Evolutionary conservation across 1,140 invertebrate genomes (phyloP).

Genomic region (Neodiprion virginianus): DNA sequence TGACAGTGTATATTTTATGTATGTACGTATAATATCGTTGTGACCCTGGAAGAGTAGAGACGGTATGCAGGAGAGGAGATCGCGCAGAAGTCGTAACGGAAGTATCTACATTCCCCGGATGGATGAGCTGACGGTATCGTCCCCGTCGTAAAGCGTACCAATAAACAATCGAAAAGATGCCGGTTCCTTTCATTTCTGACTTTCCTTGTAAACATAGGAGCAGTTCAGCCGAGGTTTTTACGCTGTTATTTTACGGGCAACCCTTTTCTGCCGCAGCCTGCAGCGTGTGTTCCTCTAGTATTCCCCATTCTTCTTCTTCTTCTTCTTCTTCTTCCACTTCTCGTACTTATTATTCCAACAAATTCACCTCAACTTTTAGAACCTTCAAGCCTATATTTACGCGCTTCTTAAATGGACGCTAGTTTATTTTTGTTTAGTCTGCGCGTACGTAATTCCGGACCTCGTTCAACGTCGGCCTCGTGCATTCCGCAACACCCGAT

Average conservation of each 20-base stretch:
- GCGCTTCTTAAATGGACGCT: not conserved
- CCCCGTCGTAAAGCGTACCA: not conserved
- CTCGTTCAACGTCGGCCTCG: not conserved
- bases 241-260: not conserved
- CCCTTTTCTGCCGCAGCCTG: not conserved
- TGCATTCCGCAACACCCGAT: not conserved
- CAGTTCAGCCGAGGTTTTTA: not conserved
- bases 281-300: not conserved
- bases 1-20: not conserved
- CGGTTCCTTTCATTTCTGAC: not conserved
- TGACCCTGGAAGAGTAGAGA: not conserved
- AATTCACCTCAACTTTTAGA: not conserved
- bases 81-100: not conserved
- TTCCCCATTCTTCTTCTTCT: not conserved
- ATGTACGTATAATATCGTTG: not conserved
- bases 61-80: not conserved
- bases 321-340: not conserved
- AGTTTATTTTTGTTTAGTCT: conserved; percentile 38
- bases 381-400: not conserved
- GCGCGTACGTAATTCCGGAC: conserved; percentile 13
- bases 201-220: not conserved
- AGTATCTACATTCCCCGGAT: not conserved
- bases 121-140: not conserved
- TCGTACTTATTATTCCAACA: no score
- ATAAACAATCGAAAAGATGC: conserved; percentile 7